Percentiles rank a stretch among this genome's conserved stretches.
Evolutionary conservation across 1,140 invertebrate genomes (phyloP).

Genomic region (Danaus melanippus): DNA sequence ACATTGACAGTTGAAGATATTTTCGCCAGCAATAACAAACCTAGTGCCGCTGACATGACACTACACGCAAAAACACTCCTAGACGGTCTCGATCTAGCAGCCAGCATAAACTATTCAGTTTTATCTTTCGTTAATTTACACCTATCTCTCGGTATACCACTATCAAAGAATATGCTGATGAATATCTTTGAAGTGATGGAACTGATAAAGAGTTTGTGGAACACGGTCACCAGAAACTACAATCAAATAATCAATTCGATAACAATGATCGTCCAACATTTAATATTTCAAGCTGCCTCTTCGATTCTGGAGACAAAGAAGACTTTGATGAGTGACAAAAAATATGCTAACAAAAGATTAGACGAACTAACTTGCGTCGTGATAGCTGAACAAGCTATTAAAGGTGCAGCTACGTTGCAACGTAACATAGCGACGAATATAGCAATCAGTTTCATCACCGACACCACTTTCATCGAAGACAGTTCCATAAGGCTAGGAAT

Average conservation of each 20-base stretch:
- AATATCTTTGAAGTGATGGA: slow-evolving; percentile 87
- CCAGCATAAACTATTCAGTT: slow-evolving; percentile 76
- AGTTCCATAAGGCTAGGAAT: slow-evolving; percentile 68
- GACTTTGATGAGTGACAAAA: slow-evolving; percentile 62
- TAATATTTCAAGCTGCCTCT: slow-evolving; percentile 77
- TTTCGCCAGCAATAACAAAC: slow-evolving; percentile 71
- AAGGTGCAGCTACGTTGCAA: slow-evolving; percentile 79
- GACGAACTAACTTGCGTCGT: slow-evolving; percentile 80
- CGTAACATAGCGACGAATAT: slow-evolving; percentile 77
- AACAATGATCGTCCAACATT: slow-evolving; percentile 80
- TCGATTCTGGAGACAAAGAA: slow-evolving; percentile 72
- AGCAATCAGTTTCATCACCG: slow-evolving; percentile 78
- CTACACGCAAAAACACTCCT: slow-evolving; percentile 74
- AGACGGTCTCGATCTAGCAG: slow-evolving; percentile 77
- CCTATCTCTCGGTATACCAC: slow-evolving; percentile 80
- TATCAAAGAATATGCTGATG: slow-evolving; percentile 84
- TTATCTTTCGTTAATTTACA: slow-evolving; percentile 87
- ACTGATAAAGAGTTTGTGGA: slow-evolving; percentile 84
- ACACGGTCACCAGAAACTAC: slow-evolving; percentile 75
- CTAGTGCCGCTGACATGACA: slow-evolving; percentile 75
- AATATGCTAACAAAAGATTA: slow-evolving; percentile 62
- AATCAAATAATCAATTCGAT: slow-evolving; percentile 74
- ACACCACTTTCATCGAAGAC: slow-evolving; percentile 70
- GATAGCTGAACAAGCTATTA: slow-evolving; percentile 80
- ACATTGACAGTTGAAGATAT: slow-evolving; percentile 75